Conservation (phyloP, 2,113 vertebrate species). For the Oreotragus oreotragus region DNA sequence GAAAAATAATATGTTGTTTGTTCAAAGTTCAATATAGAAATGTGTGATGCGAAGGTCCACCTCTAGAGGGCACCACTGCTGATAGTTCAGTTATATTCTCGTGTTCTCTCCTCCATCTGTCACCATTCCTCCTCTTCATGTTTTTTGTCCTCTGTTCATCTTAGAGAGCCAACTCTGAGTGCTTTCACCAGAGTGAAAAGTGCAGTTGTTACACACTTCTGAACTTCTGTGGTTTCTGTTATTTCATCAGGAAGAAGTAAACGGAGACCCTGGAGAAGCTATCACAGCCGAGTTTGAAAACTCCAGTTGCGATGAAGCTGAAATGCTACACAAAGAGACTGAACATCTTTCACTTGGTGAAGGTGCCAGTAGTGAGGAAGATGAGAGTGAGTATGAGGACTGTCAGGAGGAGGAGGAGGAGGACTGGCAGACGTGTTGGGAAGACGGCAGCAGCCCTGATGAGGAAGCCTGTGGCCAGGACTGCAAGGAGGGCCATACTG, state of each 20-base stretch:
- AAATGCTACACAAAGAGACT: background rate
- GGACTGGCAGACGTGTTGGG: slow-evolving; percentile 93
- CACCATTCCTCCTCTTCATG: background rate
- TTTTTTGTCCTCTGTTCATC: background rate
- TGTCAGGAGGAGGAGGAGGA: slow-evolving; percentile 86
- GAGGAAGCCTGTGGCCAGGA: slow-evolving; percentile 33
- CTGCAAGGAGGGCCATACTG: background rate
- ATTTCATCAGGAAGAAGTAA: slow-evolving; percentile 78
- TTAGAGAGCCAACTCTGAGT: background rate
- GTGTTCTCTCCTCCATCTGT: background rate
- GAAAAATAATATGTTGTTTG: background rate
- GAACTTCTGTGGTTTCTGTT: background rate
- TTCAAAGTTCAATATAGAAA: background rate
- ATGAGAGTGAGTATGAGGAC: slow-evolving; percentile 81
- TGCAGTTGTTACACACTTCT: background rate
- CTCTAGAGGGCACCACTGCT: background rate
- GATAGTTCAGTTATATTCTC: background rate
- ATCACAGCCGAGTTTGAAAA: background rate
- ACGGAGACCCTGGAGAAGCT: slow-evolving; percentile 25
- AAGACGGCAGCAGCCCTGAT: slow-evolving; percentile 74
- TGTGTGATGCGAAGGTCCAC: background rate
- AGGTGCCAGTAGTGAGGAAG: slow-evolving; percentile 14
- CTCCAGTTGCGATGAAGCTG: slow-evolving; percentile 45
- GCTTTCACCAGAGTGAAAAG: background rate
- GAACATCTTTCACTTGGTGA: background rate